Evolutionary conservation across 2,113 vertebrate species (phyloP).

Genomic region (Falco punctatus): DNA sequence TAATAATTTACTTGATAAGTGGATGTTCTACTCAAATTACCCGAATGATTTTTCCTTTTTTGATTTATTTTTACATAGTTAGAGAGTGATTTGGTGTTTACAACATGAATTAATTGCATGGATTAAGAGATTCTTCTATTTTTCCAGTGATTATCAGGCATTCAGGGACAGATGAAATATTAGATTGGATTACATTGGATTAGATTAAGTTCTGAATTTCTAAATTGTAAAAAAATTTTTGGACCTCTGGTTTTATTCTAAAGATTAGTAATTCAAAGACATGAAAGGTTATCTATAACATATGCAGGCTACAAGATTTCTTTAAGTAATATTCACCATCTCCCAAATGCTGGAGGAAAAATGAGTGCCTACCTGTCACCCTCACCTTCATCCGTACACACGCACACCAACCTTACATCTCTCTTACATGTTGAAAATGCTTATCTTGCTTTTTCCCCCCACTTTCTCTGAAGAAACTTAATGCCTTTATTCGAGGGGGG

Average conservation of each 20-base stretch:
- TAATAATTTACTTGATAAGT: neutral
- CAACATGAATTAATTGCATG: neutral
- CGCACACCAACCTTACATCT: too few relatives aligned
- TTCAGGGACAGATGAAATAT: neutral
- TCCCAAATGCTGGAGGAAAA: neutral
- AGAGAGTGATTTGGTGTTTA: neutral
- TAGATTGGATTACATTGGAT: neutral
- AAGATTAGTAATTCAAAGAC: neutral
- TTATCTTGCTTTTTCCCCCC: neutral
- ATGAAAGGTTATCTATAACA: neutral
- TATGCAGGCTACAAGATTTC: neutral
- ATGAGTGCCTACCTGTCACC: neutral
- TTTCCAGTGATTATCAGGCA: neutral
- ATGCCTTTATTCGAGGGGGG: neutral
- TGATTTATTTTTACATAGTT: neutral
- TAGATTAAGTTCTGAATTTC: neutral
- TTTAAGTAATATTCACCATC: neutral
- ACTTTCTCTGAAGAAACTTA: neutral
- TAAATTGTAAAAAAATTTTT: neutral
- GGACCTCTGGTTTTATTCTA: neutral
- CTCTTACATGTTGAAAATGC: neutral
- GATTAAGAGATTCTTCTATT: neutral
- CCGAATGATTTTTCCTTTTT: neutral
- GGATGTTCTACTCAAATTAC: neutral
- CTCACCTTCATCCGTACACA: neutral